Conservation (phyloP, 1,140 invertebrate genomes). For the Neotoxoptera formosana region DNA sequence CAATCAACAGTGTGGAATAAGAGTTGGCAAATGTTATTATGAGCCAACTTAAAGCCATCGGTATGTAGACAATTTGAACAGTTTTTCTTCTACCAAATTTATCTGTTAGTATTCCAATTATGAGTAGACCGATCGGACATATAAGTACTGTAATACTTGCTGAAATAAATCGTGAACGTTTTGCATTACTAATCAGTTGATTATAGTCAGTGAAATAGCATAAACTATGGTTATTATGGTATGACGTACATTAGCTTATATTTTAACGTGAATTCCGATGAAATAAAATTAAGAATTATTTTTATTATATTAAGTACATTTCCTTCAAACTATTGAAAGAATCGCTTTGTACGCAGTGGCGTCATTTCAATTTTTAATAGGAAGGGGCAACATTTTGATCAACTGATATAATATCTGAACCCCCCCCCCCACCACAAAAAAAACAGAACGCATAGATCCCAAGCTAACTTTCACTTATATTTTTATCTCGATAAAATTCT, state of each 20-base stretch:
- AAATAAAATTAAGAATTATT: too few species aligned
- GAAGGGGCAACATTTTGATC: too few species aligned
- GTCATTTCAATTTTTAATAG: too few species aligned
- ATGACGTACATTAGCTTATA: neutral
- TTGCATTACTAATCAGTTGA: neutral
- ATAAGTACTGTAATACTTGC: neutral
- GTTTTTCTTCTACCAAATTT: conserved; percentile 11
- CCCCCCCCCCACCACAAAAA: too few species aligned
- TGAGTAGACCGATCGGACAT: neutral
- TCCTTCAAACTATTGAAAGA: too few species aligned
- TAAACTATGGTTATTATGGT: neutral
- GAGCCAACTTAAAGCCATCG: neutral
- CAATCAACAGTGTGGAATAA: neutral
- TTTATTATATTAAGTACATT: too few species aligned
- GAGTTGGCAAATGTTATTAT: neutral
- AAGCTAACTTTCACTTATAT: too few species aligned
- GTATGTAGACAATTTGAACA: neutral
- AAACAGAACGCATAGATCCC: too few species aligned
- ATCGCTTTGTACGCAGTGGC: too few species aligned
- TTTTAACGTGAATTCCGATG: too few species aligned
- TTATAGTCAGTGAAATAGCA: neutral
- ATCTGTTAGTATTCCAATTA: neutral
- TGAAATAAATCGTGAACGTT: neutral
- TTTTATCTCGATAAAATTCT: too few species aligned
- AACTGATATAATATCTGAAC: too few species aligned